phyloP scores from a whole-genome alignment of 1,140 invertebrate genomes.

The Aleiodes sp. region DNA sequence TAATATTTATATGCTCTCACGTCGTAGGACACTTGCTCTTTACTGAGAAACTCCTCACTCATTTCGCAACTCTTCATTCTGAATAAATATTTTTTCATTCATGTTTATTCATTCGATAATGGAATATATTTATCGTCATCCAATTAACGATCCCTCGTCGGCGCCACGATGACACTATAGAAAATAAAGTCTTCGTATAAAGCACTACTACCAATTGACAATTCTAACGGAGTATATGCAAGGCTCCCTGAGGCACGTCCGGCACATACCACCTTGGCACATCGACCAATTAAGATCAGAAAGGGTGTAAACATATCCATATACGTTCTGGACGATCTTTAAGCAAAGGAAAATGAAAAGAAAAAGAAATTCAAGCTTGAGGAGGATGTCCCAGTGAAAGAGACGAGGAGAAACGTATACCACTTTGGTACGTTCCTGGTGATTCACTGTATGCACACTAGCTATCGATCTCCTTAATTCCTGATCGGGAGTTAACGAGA shows the following conservation, averaged over 20 bases:
- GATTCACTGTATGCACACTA: slow-evolving; percentile 28
- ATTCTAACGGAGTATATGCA: slow-evolving; percentile 48
- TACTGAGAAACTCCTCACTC: too few species aligned
- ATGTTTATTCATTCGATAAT: too few species aligned
- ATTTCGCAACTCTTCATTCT: too few species aligned
- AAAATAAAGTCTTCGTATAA: slow-evolving; percentile 20
- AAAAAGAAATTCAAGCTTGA: neutral
- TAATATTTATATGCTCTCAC: too few species aligned
- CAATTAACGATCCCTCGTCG: neutral
- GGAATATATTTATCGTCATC: neutral
- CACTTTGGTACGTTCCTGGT: too few species aligned
- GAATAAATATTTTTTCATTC: too few species aligned
- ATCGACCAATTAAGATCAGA: slow-evolving; percentile 34
- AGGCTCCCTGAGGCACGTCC: slow-evolving; percentile 30
- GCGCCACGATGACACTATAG: neutral
- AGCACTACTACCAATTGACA: slow-evolving; percentile 47
- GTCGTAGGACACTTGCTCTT: too few species aligned
- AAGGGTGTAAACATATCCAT: slow-evolving; percentile 15
- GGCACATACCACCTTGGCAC: slow-evolving; percentile 27
- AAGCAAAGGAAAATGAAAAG: too few species aligned
- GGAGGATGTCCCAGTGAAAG: neutral
- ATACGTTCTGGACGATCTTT: neutral
- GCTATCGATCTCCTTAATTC: slow-evolving; percentile 53
- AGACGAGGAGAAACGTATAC: neutral
- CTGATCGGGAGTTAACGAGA: slow-evolving; percentile 57